Conservation (phyloP, 2,113 vertebrate species). For the Lepus timidus region DNA sequence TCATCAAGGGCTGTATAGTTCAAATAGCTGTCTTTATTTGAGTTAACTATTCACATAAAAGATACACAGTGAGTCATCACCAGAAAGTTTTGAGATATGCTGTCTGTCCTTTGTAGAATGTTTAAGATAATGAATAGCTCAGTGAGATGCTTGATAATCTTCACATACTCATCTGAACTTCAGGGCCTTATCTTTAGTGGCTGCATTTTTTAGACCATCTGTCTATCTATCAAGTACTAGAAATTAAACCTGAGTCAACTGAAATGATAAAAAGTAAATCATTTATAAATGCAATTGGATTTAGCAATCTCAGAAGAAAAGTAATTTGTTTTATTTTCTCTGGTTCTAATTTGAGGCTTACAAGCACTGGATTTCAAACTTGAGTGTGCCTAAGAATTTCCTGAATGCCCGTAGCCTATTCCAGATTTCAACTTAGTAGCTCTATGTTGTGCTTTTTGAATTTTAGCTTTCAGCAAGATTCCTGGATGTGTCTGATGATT, state of each 20-base stretch:
- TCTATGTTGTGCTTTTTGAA: background rate
- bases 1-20: slow-evolving; percentile 5
- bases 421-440: background rate
- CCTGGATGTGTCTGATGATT: background rate
- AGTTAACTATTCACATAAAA: slow-evolving; percentile 31
- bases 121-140: background rate
- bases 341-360: slow-evolving; percentile 11
- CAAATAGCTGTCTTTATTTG: slow-evolving; percentile 31
- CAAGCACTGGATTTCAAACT: background rate
- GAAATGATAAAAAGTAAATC: slow-evolving; percentile 53
- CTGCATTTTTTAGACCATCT: background rate
- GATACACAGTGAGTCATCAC: background rate
- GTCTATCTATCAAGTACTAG: slow-evolving; percentile 36
- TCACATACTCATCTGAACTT: slow-evolving; percentile 28
- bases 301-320: background rate
- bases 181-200: slow-evolving; percentile 28
- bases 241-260: slow-evolving; percentile 55
- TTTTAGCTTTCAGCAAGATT: slow-evolving; percentile 22
- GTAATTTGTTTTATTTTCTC: background rate
- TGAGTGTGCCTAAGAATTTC: background rate
- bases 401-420: background rate
- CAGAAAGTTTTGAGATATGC: background rate
- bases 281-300: slow-evolving; percentile 40
- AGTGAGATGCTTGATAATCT: slow-evolving; percentile 5
- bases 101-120: slow-evolving; percentile 45